Base-by-base conservation (phyloP, 2,888 invertebrate species). In the Crocallis elinguaria region DNA sequence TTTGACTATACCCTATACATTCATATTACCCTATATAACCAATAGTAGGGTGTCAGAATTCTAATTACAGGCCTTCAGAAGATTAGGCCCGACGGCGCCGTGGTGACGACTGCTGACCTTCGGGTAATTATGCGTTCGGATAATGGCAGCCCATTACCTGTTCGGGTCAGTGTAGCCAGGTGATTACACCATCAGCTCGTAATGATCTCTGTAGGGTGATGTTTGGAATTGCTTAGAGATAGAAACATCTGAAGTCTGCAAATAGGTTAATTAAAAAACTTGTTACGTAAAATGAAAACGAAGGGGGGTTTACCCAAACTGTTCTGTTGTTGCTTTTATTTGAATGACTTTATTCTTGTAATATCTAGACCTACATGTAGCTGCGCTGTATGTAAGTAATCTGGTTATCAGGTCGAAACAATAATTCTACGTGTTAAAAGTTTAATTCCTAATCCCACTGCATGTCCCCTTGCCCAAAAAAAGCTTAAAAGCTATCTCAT, bases 401-500 rank as follows among this genome's bases (percentile, higher is more conserved):
- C n/a, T n/a, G n/a, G n/a, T n/a, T n/a, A n/a, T n/a, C n/a, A n/a
- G n/a, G n/a, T n/a, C n/a, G n/a, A n/a, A n/a, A n/a, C n/a, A n/a
- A n/a, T n/a, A n/a, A n/a, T n/a, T n/a, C n/a, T n/a, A n/a, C n/a
- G n/a, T 7, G 1, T 11, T 29, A 11, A 29, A 29, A 6, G 11
- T 29, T 29, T 12, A 29, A 29, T 29, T n/a, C n/a, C n/a, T n/a
- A 6, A 11, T 29, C 29, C 29, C 29, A n/a, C n/a, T 17, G 9
- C 5, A 17, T 5, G 11, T 21, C 5, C 16, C 12, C 11, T 11
- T 1, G 2, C 8, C 14, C 14, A 11, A 11, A 19, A 38, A 36
- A 60, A 30, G 23, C 29, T 8, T 12, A 17, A 36, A 52, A 21
- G 41, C 19, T 37, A 27, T 35, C 19, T 69, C 71, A 73, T 72